These are phyloP conservation scores for Alloscopus bannaensis DNA, from an alignment of 2,888 invertebrate species.

Conservation along the genomic window DNA sequence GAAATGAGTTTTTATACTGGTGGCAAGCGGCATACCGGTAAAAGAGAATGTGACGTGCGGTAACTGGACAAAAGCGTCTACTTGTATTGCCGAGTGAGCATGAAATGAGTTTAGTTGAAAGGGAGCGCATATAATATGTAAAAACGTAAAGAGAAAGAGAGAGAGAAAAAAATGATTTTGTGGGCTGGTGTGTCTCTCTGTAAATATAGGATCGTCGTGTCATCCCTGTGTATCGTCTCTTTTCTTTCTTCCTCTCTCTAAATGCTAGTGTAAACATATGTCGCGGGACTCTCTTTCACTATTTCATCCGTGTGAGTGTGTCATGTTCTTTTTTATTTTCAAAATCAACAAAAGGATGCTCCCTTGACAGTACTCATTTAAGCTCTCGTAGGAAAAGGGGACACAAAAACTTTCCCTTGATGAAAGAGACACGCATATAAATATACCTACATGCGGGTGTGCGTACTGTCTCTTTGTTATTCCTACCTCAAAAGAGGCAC, in stretches of 20 bases:
- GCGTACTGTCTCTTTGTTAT: constrained; percentile 1
- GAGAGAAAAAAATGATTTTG: constrained; percentile 33
- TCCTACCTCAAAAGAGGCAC: too few relatives aligned
- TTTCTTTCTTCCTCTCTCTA: not conserved
- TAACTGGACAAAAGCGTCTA: constrained; percentile 16
- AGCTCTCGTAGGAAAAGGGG: constrained; percentile 22
- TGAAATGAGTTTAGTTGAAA: constrained; percentile 40
- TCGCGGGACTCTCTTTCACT: constrained; percentile 7
- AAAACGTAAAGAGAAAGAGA: not conserved
- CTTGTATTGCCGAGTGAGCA: constrained; percentile 51
- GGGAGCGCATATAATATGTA: constrained; percentile 1
- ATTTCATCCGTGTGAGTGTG: constrained; percentile 7
- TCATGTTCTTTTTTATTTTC: constrained; percentile 15
- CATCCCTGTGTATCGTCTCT: constrained; percentile 9
- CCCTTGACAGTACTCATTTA: constrained; percentile 57
- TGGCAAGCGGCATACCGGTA: too few relatives aligned
- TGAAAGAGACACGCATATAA: too few relatives aligned
- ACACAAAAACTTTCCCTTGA: too few relatives aligned
- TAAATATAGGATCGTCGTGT: not conserved
- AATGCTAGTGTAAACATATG: constrained; percentile 60
- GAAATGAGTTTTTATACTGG: too few relatives aligned
- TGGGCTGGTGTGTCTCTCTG: constrained; percentile 41
- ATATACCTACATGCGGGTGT: not conserved
- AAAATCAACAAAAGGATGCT: constrained; percentile 56
- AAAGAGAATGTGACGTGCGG: constrained; percentile 27